These are phyloP conservation scores for Marmota flaviventris DNA, from an alignment of 2,113 vertebrate genomes.

Conservation along the genomic window DNA sequence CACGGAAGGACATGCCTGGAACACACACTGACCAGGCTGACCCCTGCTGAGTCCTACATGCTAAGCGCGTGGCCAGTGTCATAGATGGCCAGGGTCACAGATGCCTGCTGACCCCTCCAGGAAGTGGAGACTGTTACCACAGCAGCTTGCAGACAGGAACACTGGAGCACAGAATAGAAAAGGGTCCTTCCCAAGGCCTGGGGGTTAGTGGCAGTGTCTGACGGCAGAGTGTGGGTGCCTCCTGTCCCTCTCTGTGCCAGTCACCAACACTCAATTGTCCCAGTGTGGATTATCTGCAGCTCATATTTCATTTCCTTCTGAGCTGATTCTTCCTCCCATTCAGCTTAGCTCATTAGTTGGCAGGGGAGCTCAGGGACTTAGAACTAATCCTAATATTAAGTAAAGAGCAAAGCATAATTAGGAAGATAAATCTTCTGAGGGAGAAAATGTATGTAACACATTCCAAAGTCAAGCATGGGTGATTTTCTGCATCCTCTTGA, in stretches of 20 bases:
- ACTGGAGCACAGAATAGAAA: not conserved
- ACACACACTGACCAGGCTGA: too few relatives aligned
- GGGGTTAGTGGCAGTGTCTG: not conserved
- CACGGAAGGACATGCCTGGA: not conserved
- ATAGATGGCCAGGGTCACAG: not conserved
- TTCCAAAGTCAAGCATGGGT: slow-evolving; percentile 57
- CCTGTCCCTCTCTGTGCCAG: not conserved
- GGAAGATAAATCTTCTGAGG: slow-evolving; percentile 74
- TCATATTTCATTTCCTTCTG: slow-evolving; percentile 44
- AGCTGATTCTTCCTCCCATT: not conserved
- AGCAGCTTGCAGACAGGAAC: not conserved
- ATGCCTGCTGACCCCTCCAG: not conserved
- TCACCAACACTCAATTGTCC: rapidly evolving
- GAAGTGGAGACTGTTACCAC: not conserved
- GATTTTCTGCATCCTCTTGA: slow-evolving; percentile 25
- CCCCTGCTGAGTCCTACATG: not conserved
- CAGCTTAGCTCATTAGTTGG: slow-evolving; percentile 69
- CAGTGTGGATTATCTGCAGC: not conserved
- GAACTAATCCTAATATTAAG: slow-evolving; percentile 76
- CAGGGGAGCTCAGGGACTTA: slow-evolving; percentile 66
- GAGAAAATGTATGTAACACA: not conserved
- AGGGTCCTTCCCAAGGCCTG: not conserved
- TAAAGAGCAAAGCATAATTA: slow-evolving; percentile 76
- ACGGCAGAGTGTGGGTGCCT: not conserved
- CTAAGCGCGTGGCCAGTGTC: rapidly evolving